phyloP scores from a whole-genome alignment of 37 sponge, comb jelly and placozoan genomes.

The Spongilla lacustris region DNA sequence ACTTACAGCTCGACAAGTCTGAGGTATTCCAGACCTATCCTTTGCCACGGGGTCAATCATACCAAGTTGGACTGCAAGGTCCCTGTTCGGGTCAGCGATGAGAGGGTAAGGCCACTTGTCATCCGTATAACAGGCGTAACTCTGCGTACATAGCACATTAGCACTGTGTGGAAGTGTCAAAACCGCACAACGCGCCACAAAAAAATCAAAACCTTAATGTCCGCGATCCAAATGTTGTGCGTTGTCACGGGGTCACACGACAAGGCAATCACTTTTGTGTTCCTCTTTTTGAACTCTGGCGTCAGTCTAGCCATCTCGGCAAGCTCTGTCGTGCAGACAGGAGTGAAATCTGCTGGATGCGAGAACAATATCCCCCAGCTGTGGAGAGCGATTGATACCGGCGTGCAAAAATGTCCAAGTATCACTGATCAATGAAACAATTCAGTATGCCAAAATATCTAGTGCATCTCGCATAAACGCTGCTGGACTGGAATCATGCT shows the following conservation, averaged over 20 bases:
- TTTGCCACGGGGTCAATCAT: conserved; percentile 98
- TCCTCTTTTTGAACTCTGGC: conserved; percentile 82
- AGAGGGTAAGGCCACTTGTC: conserved; percentile 85
- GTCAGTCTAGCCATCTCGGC: conserved; percentile 70
- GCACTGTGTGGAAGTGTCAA: background rate
- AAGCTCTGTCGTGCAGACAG: conserved; percentile 94
- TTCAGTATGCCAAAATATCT: no score
- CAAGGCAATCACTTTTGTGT: conserved; percentile 86
- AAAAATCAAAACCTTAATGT: conserved; percentile 59
- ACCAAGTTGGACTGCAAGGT: conserved; percentile 90
- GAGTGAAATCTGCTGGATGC: conserved; percentile 94
- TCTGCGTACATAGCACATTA: background rate
- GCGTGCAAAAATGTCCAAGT: no score
- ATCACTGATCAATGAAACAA: no score
- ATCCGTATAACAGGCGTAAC: background rate
- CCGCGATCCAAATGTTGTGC: conserved; percentile 88
- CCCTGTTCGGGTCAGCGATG: conserved; percentile 91
- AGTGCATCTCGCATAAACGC: no score
- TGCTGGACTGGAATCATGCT: no score
- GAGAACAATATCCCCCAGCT: conserved; percentile 94
- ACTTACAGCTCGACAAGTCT: conserved; percentile 93
- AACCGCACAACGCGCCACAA: background rate
- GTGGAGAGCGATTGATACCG: background rate
- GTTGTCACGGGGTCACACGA: conserved; percentile 83
- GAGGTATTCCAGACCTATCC: conserved; percentile 95